Percentiles rank a stretch among this genome's conserved stretches.
Evolutionary conservation across 2,113 vertebrate species (phyloP).

Genomic region (Eudyptes chrysolophus): DNA sequence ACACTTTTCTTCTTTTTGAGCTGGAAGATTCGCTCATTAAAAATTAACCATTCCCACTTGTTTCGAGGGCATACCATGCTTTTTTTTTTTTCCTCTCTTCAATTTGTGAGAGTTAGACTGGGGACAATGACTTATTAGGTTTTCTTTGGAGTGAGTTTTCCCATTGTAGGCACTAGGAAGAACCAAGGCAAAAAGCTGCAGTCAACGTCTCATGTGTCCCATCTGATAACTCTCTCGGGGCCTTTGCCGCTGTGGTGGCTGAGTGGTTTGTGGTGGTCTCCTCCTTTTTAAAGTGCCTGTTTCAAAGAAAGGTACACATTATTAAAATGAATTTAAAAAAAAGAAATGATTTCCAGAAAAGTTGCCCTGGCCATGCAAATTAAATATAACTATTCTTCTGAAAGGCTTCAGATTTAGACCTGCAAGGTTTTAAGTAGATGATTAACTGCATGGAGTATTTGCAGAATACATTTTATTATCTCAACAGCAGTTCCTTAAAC

Average conservation of each 20-base stretch:
- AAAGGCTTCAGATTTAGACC: not conserved
- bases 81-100: slow-evolving; percentile 50
- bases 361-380: not conserved
- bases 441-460: not conserved
- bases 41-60: slow-evolving; percentile 67
- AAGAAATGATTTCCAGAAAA: not conserved
- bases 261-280: slow-evolving; percentile 82
- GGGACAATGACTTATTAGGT: slow-evolving; percentile 85
- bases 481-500: not conserved
- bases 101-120: slow-evolving; percentile 67
- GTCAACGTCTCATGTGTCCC: slow-evolving; percentile 90
- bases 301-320: not conserved
- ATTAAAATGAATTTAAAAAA: not conserved
- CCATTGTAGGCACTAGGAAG: slow-evolving; percentile 95
- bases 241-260: slow-evolving; percentile 84
- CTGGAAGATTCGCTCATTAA: slow-evolving; percentile 67
- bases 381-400: not conserved
- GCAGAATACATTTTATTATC: not conserved
- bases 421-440: not conserved
- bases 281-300: slow-evolving; percentile 92
- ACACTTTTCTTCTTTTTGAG: slow-evolving; percentile 62
- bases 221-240: slow-evolving; percentile 89
- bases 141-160: slow-evolving; percentile 98
- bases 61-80: slow-evolving; percentile 68
- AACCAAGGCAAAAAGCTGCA: slow-evolving; percentile 89